Percentiles rank a stretch among this genome's conserved stretches.
Conservation (phyloP, 2,797 vertebrate species). For the Leptodactylus fallax region DNA sequence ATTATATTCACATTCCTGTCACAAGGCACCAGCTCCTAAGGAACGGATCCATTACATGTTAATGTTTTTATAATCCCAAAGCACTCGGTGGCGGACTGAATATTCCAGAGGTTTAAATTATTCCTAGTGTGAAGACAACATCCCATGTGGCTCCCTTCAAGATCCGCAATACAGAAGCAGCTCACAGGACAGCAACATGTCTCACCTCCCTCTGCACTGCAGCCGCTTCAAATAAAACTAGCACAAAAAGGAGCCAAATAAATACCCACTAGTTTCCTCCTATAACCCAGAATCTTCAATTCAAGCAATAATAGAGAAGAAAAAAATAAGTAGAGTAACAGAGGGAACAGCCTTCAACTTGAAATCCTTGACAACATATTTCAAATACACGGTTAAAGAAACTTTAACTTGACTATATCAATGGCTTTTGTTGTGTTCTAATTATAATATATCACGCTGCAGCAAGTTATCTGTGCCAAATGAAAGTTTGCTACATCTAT, state of each 20-base stretch:
- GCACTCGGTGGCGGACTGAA: constrained; percentile 50
- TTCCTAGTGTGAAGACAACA: constrained; percentile 50
- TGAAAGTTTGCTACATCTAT: too few species aligned
- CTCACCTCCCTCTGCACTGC: background rate
- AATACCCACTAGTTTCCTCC: too few species aligned
- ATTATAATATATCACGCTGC: too few species aligned
- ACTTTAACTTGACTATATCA: too few species aligned
- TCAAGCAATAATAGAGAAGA: background rate
- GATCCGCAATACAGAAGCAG: constrained; percentile 37
- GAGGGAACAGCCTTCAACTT: too few species aligned
- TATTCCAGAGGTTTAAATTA: constrained; percentile 58
- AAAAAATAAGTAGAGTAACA: too few species aligned
- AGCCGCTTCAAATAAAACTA: background rate
- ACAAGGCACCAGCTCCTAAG: constrained; percentile 49
- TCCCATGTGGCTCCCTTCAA: constrained; percentile 48
- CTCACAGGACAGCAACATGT: background rate
- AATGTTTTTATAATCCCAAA: constrained; percentile 62
- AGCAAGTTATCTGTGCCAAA: too few species aligned
- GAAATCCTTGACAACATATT: too few species aligned
- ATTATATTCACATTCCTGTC: constrained; percentile 57
- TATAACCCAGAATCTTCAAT: background rate
- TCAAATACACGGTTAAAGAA: too few species aligned
- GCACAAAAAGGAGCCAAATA: background rate
- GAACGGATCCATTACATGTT: constrained; percentile 59
- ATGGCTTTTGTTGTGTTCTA: too few species aligned